Evolutionary conservation across 2,113 vertebrate species (phyloP), one percentile per base, ranked within the genome.

Genomic region (Gnathonemus echidnorhynchus): DNA sequence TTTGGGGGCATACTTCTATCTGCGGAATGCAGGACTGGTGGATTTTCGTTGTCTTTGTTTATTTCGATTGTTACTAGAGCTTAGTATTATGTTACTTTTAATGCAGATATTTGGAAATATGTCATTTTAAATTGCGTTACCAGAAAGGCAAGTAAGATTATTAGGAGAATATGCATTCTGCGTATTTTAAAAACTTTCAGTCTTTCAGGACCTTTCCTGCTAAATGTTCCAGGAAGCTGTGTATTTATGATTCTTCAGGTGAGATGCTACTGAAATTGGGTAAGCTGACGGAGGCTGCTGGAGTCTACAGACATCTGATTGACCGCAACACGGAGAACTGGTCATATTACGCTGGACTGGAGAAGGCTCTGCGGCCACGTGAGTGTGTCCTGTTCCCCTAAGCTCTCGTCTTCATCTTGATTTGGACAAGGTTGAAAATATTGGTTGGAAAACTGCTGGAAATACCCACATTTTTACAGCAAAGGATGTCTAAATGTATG

Each of bases 311-410:
- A 97, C 99, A 94, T 9, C 89, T 89, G 50, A 89, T 89, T 48
- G 89, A 89, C 39, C 97, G 98, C 92, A 98, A 98, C 94, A 97
- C 98, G 24, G 98, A 99, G 95, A 99, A 99, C 93, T 99, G 98
- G 98, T 97, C 97, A 70, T 99, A 99, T 91, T 99, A 99, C 93
- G 96, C 96, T 89, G 98, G 98, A 88, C 95, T 99, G 89, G 98
- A 99, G 95, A 97, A 97, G 27, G 97, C 97, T 92, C 94, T 98
- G 70, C 98, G 97, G 93, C 97, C 97, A 94, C 15, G 89, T 89
- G 80, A 89, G 89, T 89, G 45, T 0, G 15, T 8, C 39, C 31
- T 17, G 2, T 42, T 21, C 74, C 15, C 74, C 31, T 15, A 42
- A 15, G 4, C 74, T 42, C 15, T 80, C 35, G 5, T 4, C 74